These are phyloP conservation scores for Zaprionus vittiger DNA, from an alignment of 1,140 invertebrate species.

Conservation along the genomic window DNA sequence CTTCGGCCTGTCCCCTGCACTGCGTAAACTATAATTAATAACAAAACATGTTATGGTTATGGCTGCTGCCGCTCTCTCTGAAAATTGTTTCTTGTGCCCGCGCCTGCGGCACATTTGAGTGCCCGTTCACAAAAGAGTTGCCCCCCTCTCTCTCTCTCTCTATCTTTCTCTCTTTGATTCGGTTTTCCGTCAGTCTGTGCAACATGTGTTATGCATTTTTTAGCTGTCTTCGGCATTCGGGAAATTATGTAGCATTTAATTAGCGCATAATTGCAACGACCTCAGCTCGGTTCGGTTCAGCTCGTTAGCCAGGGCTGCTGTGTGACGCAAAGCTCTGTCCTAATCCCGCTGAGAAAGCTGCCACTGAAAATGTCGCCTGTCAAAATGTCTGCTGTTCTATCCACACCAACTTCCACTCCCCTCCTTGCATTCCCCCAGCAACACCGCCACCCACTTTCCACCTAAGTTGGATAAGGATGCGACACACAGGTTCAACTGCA, in stretches of 20 bases:
- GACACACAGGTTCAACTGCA: constrained; percentile 73
- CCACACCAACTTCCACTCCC: constrained; percentile 1
- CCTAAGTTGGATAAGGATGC: constrained; percentile 51
- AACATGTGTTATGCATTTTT: constrained; percentile 83
- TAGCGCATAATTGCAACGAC: constrained; percentile 76
- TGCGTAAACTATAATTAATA: constrained; percentile 83
- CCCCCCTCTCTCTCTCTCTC: constrained; percentile 15
- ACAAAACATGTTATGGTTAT: constrained; percentile 83
- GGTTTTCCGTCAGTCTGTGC: constrained; percentile 42
- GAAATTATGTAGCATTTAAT: constrained; percentile 83
- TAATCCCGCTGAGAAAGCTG: constrained; percentile 10
- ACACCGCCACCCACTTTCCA: background rate
- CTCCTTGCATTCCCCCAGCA: background rate
- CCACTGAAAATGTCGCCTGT: constrained; percentile 31
- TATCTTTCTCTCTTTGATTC: constrained; percentile 14
- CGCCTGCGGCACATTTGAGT: constrained; percentile 63
- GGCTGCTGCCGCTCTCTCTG: constrained; percentile 52
- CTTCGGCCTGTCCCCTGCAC: constrained; percentile 78
- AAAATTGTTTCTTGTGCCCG: constrained; percentile 79
- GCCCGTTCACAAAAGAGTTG: constrained; percentile 53
- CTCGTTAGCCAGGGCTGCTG: constrained; percentile 15
- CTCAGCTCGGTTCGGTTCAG: constrained; percentile 15
- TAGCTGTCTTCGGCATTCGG: constrained; percentile 78
- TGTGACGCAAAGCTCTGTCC: background rate
- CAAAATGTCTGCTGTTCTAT: constrained; percentile 49